Conservation (phyloP, 1,140 invertebrate species). For the Lysiphlebus fabarum region DNA sequence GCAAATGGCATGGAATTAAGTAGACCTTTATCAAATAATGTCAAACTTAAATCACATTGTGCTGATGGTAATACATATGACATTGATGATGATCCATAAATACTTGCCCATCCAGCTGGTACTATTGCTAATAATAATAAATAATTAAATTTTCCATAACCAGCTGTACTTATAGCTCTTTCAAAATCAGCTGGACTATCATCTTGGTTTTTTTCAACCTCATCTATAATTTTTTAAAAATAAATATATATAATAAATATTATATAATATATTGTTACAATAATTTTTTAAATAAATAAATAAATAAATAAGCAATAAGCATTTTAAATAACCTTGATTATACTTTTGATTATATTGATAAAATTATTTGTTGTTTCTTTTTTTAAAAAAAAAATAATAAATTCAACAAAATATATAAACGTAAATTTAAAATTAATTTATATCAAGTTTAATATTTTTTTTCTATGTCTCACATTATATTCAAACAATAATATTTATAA, state of each 20-base stretch:
- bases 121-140: constrained; percentile 41
- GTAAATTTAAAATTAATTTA: no score
- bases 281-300: no score
- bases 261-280: no score
- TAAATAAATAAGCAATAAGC: no score
- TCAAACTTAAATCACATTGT: constrained; percentile 44
- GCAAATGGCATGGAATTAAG: constrained; percentile 51
- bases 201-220: constrained; percentile 27
- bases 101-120: constrained; percentile 41
- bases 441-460: no score
- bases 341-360: no score
- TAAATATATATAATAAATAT: constrained; percentile 10
- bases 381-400: no score
- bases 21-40: constrained; percentile 44
- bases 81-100: constrained; percentile 43
- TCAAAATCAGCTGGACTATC: constrained; percentile 39
- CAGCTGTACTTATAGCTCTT: constrained; percentile 35
- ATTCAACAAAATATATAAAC: no score
- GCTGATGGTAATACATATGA: constrained; percentile 45
- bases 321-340: no score
- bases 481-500: no score
- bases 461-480: no score
- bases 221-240: constrained; percentile 24
- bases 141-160: constrained; percentile 49
- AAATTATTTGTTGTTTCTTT: no score